These are phyloP conservation scores for Nomada fabriciana DNA, from an alignment of 2,888 invertebrate genomes.

Conservation along the genomic window DNA sequence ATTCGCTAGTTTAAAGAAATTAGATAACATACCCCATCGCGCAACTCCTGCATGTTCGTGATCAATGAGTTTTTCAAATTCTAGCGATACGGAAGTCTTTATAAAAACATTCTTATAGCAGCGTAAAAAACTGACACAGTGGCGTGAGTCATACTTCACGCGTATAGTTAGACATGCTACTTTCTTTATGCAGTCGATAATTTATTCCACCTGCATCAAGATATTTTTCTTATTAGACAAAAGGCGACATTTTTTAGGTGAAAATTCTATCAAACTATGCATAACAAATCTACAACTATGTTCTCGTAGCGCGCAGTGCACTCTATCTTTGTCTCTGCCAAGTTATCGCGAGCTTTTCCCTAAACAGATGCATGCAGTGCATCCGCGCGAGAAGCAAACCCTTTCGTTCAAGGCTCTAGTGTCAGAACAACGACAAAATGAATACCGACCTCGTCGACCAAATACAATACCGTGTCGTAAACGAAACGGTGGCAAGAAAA, in stretches of 20 bases:
- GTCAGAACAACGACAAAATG: slow-evolving; percentile 2
- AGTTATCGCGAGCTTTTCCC: slow-evolving; percentile 24
- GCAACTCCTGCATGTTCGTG: slow-evolving; percentile 66
- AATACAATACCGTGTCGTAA: neutral
- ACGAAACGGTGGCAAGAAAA: neutral
- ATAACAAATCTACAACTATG: slow-evolving; percentile 46
- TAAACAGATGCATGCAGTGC: slow-evolving; percentile 36
- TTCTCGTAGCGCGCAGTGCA: slow-evolving; percentile 26
- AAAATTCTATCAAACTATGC: slow-evolving; percentile 34
- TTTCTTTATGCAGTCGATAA: slow-evolving; percentile 45
- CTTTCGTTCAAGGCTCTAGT: neutral
- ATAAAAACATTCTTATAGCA: slow-evolving; percentile 56
- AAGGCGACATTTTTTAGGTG: slow-evolving; percentile 15
- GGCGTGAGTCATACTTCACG: slow-evolving; percentile 59
- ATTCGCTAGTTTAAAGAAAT: neutral
- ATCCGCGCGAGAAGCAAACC: slow-evolving; percentile 36
- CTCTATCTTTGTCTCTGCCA: slow-evolving; percentile 47
- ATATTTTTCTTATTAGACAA: slow-evolving; percentile 1
- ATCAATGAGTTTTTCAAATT: slow-evolving; percentile 39
- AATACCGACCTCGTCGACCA: neutral
- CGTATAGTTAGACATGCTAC: slow-evolving; percentile 37
- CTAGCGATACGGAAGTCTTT: slow-evolving; percentile 40
- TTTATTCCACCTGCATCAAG: slow-evolving; percentile 15
- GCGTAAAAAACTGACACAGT: slow-evolving; percentile 57
- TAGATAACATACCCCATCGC: slow-evolving; percentile 66